Evolutionary conservation across 2,113 vertebrate genomes (phyloP), one percentile per base, ranked within the genome.

Genomic region (Hippocampus barbouri): DNA sequence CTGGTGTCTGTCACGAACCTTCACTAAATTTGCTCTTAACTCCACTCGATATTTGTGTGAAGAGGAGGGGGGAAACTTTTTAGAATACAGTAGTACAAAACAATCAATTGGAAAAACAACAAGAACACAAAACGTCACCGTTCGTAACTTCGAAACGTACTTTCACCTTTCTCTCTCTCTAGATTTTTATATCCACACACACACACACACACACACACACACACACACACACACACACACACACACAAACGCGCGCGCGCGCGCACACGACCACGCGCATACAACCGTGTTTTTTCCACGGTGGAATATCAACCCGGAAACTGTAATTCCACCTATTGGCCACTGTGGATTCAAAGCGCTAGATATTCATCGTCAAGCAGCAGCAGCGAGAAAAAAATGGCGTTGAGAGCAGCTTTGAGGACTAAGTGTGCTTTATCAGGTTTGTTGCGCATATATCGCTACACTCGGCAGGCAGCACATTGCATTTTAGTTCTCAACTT

Each of bases 341-440:
- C 63, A 65, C 40, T 43, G 14, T 11, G 8, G 3, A 11, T 25
- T 11, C 15, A 2, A 11, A 21, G 43, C 47, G 66, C 45, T 51
- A 38, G 1, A 38, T 38, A n/a, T 66, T n/a, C 41, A 12, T 30
- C 1, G 9, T 12, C 18, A 10, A 4, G n/a, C 8, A 10, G 23
- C 5, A 38, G 49, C 66, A 3, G 49, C 66, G 38, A 5, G 0
- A 0, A 15, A 14, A 62, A 4, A 8, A 90, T 91, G 88, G 83
- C 89, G 2, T 38, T 84, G 4, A 79, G 85, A 70, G 79, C 71
- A 59, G 34, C 73, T 0, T 15, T 88, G 7, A 80, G 79, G 4
- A 76, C 7, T 0, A 83, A 51, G 15, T 20, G 8, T 20, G 34
- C 25, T 1, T 59, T 84, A 2, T 43, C 78, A 71, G 73, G 87